Conservation (phyloP, 1,140 invertebrate genomes). For the Aphidius gifuensis region DNA sequence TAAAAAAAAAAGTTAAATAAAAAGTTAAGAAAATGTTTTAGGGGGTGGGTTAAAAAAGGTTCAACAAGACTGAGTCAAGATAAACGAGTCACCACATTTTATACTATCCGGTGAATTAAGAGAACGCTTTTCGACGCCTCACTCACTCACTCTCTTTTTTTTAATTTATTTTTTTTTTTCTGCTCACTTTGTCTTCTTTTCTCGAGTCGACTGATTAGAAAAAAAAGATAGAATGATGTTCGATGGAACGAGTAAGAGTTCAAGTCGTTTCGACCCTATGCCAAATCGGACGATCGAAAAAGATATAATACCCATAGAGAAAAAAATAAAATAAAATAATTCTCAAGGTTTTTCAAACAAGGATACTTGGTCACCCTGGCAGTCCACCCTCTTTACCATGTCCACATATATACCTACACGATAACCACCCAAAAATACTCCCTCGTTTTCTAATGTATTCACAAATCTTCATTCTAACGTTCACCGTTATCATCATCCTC, state of each 20-base stretch:
- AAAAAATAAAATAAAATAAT: neutral
- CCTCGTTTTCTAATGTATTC: conserved; percentile 31
- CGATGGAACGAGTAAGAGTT: neutral
- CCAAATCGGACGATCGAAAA: conserved; percentile 22
- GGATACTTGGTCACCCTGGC: neutral
- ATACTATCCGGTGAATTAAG: conserved; percentile 23
- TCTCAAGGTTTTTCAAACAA: conserved; percentile 20
- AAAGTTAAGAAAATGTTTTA: neutral
- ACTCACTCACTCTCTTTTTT: conserved; percentile 5
- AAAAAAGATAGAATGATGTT: conserved; percentile 13
- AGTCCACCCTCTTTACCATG: neutral
- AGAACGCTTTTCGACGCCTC: conserved; percentile 24
- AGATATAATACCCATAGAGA: conserved; percentile 26
- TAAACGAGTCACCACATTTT: conserved; percentile 25
- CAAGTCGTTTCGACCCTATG: conserved; percentile 14
- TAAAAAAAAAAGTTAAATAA: neutral
- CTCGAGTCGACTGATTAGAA: conserved; percentile 18
- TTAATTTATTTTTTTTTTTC: neutral
- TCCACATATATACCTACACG: neutral
- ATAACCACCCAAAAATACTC: conserved; percentile 15
- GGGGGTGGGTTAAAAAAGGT: conserved; percentile 7
- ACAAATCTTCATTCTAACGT: conserved; percentile 32
- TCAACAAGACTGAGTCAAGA: conserved; percentile 14
- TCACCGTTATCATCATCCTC: conserved; percentile 32
- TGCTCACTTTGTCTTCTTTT: neutral